These are phyloP conservation scores for Ctenomys sociabilis DNA, from an alignment of 2,113 vertebrate species.

Conservation along the genomic window DNA sequence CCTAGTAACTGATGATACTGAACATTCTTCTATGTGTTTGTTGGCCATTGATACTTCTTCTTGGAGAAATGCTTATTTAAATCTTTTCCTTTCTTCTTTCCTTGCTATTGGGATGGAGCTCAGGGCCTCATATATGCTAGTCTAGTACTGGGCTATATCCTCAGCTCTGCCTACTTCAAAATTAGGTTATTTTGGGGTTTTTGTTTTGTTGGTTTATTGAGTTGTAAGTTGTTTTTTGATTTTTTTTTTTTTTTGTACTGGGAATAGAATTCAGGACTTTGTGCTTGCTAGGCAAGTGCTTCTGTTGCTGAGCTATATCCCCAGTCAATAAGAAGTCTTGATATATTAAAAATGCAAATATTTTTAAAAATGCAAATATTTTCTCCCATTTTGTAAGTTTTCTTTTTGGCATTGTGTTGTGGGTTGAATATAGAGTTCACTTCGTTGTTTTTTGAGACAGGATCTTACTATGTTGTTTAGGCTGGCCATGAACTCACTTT, in stretches of 20 bases:
- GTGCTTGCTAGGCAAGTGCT: too few species aligned
- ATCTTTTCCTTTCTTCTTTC: too few species aligned
- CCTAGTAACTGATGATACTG: not conserved
- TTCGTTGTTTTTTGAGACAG: not conserved
- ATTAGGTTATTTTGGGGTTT: not conserved
- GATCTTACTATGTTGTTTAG: not conserved
- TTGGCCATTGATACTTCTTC: too few species aligned
- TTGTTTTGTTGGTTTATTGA: not conserved
- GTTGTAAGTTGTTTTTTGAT: not conserved
- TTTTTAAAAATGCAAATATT: not conserved
- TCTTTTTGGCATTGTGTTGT: not conserved
- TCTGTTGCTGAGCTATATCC: too few species aligned
- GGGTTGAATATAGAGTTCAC: not conserved
- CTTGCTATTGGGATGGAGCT: too few species aligned
- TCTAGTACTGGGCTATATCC: too few species aligned
- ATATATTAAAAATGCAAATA: not conserved
- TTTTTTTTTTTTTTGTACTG: too few species aligned
- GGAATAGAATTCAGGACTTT: too few species aligned
- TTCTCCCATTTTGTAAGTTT: not conserved
- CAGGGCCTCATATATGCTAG: too few species aligned
- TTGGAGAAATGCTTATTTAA: too few species aligned
- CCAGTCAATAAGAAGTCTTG: not conserved
- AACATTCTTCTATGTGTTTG: not conserved
- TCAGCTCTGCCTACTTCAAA: not conserved
- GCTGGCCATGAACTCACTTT: not conserved